A percentile compares a stretch with the other conserved stretches of the same genome.
These are phyloP conservation scores for Geopemphigus sp. DNA, from an alignment of 1,140 invertebrate species.

Conservation along the genomic window DNA sequence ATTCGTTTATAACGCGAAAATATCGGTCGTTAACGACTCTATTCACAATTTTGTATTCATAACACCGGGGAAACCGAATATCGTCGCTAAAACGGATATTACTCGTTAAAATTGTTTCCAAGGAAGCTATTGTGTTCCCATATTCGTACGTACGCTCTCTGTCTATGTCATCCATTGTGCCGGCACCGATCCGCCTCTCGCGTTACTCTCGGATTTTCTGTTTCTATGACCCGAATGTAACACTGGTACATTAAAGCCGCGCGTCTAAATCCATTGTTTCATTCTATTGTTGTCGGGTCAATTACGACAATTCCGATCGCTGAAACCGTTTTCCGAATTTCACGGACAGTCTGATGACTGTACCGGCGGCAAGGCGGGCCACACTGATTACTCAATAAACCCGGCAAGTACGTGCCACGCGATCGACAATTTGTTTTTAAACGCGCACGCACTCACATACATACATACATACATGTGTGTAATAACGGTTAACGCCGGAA, in stretches of 20 bases:
- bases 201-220: slow-evolving; percentile 15
- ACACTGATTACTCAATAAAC: neutral
- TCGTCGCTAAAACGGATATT: slow-evolving; percentile 20
- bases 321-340: slow-evolving; percentile 28
- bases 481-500: neutral
- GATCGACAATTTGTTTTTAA: neutral
- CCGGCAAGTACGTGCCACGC: neutral
- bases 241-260: neutral
- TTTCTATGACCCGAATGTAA: slow-evolving; percentile 6
- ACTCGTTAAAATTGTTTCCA: slow-evolving; percentile 4
- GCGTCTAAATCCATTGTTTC: slow-evolving; percentile 10
- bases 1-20: too few species aligned
- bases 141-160: neutral
- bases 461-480: neutral
- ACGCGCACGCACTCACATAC: neutral
- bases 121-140: slow-evolving; percentile 15
- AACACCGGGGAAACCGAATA: neutral
- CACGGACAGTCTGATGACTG: slow-evolving; percentile 11
- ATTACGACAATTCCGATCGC: slow-evolving; percentile 19
- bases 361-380: neutral
- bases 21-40: too few species aligned
- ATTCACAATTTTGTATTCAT: neutral
- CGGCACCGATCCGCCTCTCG: neutral
- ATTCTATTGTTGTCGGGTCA: slow-evolving; percentile 19
- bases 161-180: neutral